Percentiles rank a stretch among this genome's conserved stretches.
phyloP scores from a whole-genome alignment of 1,140 invertebrate species.

The Choristoneura fumiferana region DNA sequence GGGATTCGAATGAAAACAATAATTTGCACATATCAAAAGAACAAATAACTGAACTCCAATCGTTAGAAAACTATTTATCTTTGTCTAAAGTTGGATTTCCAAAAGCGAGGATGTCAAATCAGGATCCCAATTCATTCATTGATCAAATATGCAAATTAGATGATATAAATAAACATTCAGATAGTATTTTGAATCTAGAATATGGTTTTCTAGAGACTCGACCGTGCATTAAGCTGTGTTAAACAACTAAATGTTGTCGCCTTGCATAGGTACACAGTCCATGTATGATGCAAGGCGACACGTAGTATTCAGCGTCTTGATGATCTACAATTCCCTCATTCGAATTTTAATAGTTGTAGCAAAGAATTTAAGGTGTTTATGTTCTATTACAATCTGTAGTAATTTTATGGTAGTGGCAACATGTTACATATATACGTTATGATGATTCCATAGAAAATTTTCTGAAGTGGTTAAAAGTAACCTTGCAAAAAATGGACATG shows the following conservation, averaged over 20 bases:
- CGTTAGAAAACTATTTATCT: constrained; percentile 45
- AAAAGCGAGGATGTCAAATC: constrained; percentile 31
- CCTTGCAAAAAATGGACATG: constrained; percentile 57
- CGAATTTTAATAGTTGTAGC: constrained; percentile 51
- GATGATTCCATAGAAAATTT: constrained; percentile 56
- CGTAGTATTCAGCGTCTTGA: constrained; percentile 42
- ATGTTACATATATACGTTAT: constrained; percentile 35
- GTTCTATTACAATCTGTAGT: constrained; percentile 53
- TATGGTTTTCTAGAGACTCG: constrained; percentile 47
- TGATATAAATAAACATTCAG: constrained; percentile 35
- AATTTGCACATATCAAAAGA: no score
- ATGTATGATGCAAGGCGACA: constrained; percentile 51
- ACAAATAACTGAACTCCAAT: constrained; percentile 27
- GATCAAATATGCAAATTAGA: constrained; percentile 56
- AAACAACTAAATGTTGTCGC: no score
- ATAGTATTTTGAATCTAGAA: constrained; percentile 60
- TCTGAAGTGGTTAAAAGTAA: constrained; percentile 45
- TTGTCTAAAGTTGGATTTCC: constrained; percentile 54
- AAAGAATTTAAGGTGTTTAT: constrained; percentile 40
- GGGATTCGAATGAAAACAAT: no score
- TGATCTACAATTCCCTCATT: constrained; percentile 44
- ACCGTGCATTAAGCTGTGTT: no score
- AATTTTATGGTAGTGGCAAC: constrained; percentile 54
- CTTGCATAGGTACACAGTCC: constrained; percentile 37
- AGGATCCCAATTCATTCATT: constrained; percentile 57